Evolutionary conservation across 2,113 vertebrate species (phyloP), one percentile per base, ranked within the genome.

Genomic region (Ciconia maguari): DNA sequence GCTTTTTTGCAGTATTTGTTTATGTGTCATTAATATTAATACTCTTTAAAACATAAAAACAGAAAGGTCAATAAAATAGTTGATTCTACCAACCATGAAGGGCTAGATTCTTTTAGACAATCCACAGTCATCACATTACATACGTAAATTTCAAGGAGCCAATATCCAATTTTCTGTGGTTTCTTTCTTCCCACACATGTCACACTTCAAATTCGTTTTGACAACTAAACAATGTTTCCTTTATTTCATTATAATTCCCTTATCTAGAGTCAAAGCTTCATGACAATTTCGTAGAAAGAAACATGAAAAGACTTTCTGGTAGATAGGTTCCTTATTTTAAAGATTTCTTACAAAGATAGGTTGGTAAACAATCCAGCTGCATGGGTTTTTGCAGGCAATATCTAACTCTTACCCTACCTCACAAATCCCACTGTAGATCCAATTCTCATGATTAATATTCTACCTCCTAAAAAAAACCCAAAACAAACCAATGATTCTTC

Each of bases 201-300:
- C 97, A 96, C 82, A 90, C 91, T 95, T 92, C 95, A 97, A 97
- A 98, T 96, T 88, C 60, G 13, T 97, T 97, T 97, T 97, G 97
- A 97, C 97, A 94, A 80, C 94, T 97, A 96, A 95, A 97, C 83
- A 97, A 92, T 95, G 96, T 94, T 97, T 93, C 94, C 41, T 97
- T 98, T 95, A 91, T 96, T 97, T 97, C 94, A 97, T 96, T 98
- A 71, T 61, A 92, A 97, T 93, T 98, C 95, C 94, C 92, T 97
- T 97, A 96, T 96, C 71, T 80, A 68, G 68, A 97, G 91, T 92
- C 70, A 94, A 97, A 97, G 93, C 95, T 93, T 97, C 94, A 86
- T 68, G 94, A 96, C 91, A 97, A 94, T 96, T 97, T 90, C 0
- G 10, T 64, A 94, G 86, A 97, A 97, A 93, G 93, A 68, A 96